Base-by-base conservation (phyloP, 2,888 invertebrate genomes). In the Ariolimax columbianus region DNA sequence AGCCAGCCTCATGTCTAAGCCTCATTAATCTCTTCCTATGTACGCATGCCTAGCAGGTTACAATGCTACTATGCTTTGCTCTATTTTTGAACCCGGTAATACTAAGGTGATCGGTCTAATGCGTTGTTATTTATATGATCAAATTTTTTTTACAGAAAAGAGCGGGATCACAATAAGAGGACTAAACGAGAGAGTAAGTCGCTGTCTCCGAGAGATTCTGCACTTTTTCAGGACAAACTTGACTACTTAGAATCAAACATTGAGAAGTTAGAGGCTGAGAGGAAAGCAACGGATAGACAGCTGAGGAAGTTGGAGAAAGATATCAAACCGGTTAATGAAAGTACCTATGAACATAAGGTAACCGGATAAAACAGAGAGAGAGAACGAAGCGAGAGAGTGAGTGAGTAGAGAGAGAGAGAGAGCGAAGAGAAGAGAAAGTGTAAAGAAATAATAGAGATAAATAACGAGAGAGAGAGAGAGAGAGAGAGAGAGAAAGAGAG, bases 271-370 rank as follows among this genome's bases (percentile, higher is more conserved):
- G 86, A 89, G 33, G 17, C 17, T 1, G 91, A 91, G 78, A 89
- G 87, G 30, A 79, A 68, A 68, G 43, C 23, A 33, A 59, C 66
- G 77, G 89, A 90, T 47, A 89, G 89, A 40, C 88, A 89, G 26
- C 82, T 88, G 33, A 91, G 89, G 87, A 43, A 86, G 87, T 33
- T 91, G 88, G 82, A 90, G 77, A 86, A 85, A 43, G 90, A 91
- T 11, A 83, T 89, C 14, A 90, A 91, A 72, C 86, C 87, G 59
- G 89, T 89, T 6, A 88, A 88, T 0, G 90, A 90, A 40, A 86
- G 89, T n/a, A 90, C 90, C 0, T 91, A 91, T 75, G 91, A 91
- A 83, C 82, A 89, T 38, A 91, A 91, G 86, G 90, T 91, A 17
- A n/a, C n/a, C n/a, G 33, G 77, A n/a, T 3, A 23, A 30, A 66